A percentile compares a stretch with the other conserved stretches of the same genome.
These are phyloP conservation scores for Aphyosemion australe DNA, from an alignment of 2,113 vertebrate species.

Conservation along the genomic window DNA sequence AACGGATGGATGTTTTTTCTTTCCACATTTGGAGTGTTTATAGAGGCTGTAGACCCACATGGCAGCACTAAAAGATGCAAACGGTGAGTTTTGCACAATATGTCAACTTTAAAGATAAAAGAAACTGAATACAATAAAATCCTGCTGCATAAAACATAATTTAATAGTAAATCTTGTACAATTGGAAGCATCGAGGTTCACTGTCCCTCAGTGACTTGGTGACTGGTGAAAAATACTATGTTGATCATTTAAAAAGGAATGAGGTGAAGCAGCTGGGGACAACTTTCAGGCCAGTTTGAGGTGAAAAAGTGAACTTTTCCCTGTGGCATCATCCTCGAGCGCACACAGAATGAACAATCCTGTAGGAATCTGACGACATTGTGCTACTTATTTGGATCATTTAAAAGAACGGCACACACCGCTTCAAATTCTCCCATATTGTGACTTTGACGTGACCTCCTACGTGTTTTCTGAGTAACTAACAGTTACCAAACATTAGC, in stretches of 20 bases:
- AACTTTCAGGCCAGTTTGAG: conserved; percentile 11
- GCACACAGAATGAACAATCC: no score
- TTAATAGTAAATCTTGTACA: background rate
- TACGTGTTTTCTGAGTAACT: background rate
- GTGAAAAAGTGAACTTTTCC: conserved; percentile 1
- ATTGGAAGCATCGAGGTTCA: conserved; percentile 28
- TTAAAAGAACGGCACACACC: background rate
- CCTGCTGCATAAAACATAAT: background rate
- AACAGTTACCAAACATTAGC: conserved; percentile 3
- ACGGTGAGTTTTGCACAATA: no score
- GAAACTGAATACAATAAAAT: background rate
- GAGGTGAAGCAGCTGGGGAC: conserved; percentile 9
- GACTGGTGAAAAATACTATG: conserved; percentile 12
- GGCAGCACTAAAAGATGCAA: no score
- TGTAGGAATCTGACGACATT: no score
- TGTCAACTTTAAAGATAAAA: no score
- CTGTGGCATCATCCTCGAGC: conserved; percentile 11
- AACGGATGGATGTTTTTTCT: no score
- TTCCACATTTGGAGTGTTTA: no score
- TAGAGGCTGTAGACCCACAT: no score
- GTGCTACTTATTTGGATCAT: background rate
- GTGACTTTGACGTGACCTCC: conserved; percentile 23
- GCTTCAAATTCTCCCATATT: background rate
- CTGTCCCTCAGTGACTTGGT: conserved; percentile 18
- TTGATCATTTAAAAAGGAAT: conserved; percentile 22